Conservation (phyloP, 2,797 vertebrate species). For the Mastacembelus armatus region DNA sequence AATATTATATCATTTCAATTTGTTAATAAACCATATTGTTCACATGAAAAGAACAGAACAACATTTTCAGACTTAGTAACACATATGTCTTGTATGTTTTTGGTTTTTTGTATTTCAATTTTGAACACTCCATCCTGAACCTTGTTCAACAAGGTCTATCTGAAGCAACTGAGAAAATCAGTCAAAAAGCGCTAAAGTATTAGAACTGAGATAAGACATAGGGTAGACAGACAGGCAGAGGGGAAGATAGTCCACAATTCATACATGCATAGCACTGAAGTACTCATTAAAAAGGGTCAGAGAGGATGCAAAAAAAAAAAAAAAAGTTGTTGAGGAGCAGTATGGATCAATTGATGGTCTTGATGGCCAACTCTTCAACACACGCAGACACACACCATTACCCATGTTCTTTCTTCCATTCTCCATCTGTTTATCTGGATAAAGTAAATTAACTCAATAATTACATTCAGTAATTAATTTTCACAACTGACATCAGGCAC, state of each 20-base stretch:
- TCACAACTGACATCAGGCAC: slow-evolving; percentile 30
- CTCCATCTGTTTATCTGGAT: slow-evolving; percentile 38
- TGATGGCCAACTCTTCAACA: not conserved
- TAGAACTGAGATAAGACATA: too few relatives aligned
- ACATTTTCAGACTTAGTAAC: not conserved
- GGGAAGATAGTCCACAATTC: too few relatives aligned
- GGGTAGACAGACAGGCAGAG: too few relatives aligned
- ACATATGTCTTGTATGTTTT: too few relatives aligned
- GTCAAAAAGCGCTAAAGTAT: too few relatives aligned
- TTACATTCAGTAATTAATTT: slow-evolving; percentile 64
- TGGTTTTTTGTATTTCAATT: too few relatives aligned
- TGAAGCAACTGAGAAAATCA: too few relatives aligned
- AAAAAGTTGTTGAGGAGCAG: not conserved
- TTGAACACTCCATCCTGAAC: too few relatives aligned
- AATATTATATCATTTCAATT: not conserved
- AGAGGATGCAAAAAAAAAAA: not conserved
- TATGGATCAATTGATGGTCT: not conserved
- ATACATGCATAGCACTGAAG: too few relatives aligned
- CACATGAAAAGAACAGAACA: not conserved
- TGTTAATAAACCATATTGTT: too few relatives aligned
- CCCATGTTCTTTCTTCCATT: not conserved
- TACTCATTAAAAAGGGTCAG: slow-evolving; percentile 3
- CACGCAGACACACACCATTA: not conserved
- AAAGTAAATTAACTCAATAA: slow-evolving; percentile 53
- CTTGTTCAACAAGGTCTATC: too few relatives aligned